These are phyloP conservation scores for Australoheros facetus DNA, from an alignment of 2,797 vertebrate species.

Conservation along the genomic window DNA sequence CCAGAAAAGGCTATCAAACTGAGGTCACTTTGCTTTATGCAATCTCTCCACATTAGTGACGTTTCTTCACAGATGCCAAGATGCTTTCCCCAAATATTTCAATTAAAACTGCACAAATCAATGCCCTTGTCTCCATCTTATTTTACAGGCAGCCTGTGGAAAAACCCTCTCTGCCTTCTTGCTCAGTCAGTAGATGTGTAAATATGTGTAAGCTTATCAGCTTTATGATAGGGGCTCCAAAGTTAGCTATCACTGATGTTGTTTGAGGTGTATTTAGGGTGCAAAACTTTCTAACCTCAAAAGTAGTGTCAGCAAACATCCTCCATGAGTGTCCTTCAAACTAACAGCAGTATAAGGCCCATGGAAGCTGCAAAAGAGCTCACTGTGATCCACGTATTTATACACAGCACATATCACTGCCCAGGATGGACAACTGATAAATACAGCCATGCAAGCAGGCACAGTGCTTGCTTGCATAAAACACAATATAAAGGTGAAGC, in stretches of 20 bases:
- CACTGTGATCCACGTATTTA: not conserved
- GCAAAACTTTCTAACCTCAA: not conserved
- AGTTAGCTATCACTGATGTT: not conserved
- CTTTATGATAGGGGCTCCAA: conserved; percentile 16
- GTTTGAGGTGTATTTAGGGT: conserved; percentile 17
- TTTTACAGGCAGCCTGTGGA: conserved; percentile 8
- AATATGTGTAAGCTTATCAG: not conserved
- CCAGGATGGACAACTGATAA: too few species aligned
- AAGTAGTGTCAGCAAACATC: not conserved
- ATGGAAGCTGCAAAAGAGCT: not conserved
- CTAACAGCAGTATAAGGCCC: not conserved
- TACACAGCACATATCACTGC: too few species aligned
- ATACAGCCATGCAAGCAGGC: not conserved
- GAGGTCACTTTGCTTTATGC: conserved; percentile 32
- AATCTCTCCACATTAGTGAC: conserved; percentile 14
- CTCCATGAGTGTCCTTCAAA: not conserved
- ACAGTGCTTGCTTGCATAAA: not conserved
- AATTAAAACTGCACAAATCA: conserved; percentile 51
- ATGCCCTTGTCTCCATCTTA: not conserved
- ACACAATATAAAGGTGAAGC: not conserved
- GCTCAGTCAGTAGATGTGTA: conserved; percentile 19
- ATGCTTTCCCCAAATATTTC: conserved; percentile 23
- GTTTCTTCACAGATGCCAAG: conserved; percentile 4
- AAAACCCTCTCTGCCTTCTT: conserved; percentile 32
- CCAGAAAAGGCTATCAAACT: conserved; percentile 18